A percentile compares a stretch with the other conserved stretches of the same genome.
Evolutionary conservation across 1,140 invertebrate genomes (phyloP).

Genomic region (Calephelis nemesis): DNA sequence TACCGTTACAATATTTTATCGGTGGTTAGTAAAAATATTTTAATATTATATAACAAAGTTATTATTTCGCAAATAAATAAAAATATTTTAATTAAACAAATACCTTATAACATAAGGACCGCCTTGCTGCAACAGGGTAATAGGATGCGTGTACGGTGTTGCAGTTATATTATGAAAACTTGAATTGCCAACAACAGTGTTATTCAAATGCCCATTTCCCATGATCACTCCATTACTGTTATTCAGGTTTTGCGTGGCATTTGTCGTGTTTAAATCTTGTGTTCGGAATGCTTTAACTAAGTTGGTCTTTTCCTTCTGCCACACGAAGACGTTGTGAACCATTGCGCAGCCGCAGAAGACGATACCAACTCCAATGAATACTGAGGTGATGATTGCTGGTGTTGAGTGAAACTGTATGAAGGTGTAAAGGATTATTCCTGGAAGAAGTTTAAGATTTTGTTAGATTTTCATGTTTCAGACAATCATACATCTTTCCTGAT

Average conservation of each 20-base stretch:
- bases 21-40: no score
- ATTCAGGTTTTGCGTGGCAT: constrained; percentile 43
- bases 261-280: constrained; percentile 49
- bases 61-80: no score
- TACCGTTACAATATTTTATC: no score
- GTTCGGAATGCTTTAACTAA: constrained; percentile 69
- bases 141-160: constrained; percentile 65
- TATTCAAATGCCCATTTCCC: constrained; percentile 70
- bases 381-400: constrained; percentile 92
- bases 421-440: constrained; percentile 95
- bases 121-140: constrained; percentile 71
- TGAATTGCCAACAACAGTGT: constrained; percentile 61
- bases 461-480: no score
- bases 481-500: no score
- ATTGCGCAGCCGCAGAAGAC: constrained; percentile 95
- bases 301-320: constrained; percentile 92
- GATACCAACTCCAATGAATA: constrained; percentile 92
- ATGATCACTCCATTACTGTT: constrained; percentile 66
- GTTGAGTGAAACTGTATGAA: constrained; percentile 95
- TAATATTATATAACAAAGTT: no score
- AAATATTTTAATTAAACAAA: background rate
- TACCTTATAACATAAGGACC: constrained; percentile 77
- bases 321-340: constrained; percentile 96
- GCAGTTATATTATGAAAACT: constrained; percentile 70
- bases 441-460: constrained; percentile 33